Percentiles rank a stretch among this genome's conserved stretches.
Conservation (phyloP, 1,140 invertebrate species). For the Cydia splendana region DNA sequence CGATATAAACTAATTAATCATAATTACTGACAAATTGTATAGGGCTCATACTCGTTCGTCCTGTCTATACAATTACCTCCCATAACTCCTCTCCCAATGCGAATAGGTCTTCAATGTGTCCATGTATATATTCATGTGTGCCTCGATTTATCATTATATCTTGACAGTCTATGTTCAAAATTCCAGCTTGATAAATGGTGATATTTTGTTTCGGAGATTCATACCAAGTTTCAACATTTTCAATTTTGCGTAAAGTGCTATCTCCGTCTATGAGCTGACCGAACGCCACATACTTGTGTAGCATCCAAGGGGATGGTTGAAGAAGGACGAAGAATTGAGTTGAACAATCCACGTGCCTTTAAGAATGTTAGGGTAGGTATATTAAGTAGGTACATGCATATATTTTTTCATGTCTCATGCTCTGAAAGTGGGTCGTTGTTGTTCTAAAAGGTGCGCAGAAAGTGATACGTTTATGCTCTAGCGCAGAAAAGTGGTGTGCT, state of each 20-base stretch:
- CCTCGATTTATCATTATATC: constrained; percentile 61
- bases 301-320: constrained; percentile 87
- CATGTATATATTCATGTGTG: constrained; percentile 60
- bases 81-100: constrained; percentile 52
- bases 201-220: constrained; percentile 74
- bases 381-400: not conserved
- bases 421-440: too few relatives aligned
- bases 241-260: constrained; percentile 74
- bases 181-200: constrained; percentile 61
- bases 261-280: constrained; percentile 82
- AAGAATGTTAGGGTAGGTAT: constrained; percentile 31
- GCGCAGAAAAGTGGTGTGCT: too few relatives aligned
- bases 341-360: constrained; percentile 81
- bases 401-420: too few relatives aligned
- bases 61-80: constrained; percentile 45
- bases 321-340: constrained; percentile 90
- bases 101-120: constrained; percentile 62
- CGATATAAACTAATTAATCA: constrained; percentile 11
- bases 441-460: too few relatives aligned
- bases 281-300: constrained; percentile 89
- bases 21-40: constrained; percentile 7
- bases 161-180: constrained; percentile 65
- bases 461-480: too few relatives aligned
- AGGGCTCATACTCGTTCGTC: too few relatives aligned
- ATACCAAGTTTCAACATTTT: constrained; percentile 75